phyloP scores from a whole-genome alignment of 2,113 vertebrate species.

The Paraplagusia blochii region DNA sequence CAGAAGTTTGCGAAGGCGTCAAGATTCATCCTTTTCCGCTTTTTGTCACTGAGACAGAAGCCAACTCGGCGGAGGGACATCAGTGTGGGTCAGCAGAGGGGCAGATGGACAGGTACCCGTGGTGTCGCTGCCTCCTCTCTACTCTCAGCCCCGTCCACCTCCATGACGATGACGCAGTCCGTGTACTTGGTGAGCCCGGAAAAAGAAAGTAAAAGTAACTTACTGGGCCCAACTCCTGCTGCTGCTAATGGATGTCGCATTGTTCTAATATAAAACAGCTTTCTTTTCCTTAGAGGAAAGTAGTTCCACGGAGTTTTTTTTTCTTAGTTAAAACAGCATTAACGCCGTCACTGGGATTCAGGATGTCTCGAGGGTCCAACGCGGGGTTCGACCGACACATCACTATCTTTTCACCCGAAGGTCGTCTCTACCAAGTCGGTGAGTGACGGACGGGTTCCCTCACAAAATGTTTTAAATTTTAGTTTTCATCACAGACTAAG shows the following conservation, averaged over 20 bases:
- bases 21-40: slow-evolving; percentile 72
- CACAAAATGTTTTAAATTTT: too few relatives aligned
- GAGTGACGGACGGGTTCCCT: slow-evolving; percentile 24
- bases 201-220: slow-evolving; percentile 71
- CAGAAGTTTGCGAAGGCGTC: slow-evolving; percentile 68
- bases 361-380: slow-evolving; percentile 78
- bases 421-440: slow-evolving; percentile 82
- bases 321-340: too few relatives aligned
- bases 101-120: background rate
- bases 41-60: slow-evolving; percentile 75
- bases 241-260: background rate
- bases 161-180: too few relatives aligned
- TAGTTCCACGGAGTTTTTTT: too few relatives aligned
- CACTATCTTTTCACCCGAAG: slow-evolving; percentile 80
- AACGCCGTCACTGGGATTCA: slow-evolving; percentile 26
- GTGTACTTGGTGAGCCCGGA: slow-evolving; percentile 24
- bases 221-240: background rate
- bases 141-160: background rate
- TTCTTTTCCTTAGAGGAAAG: too few relatives aligned
- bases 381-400: slow-evolving; percentile 81
- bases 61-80: slow-evolving; percentile 74
- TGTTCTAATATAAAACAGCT: too few relatives aligned
- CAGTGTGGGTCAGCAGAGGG: background rate
- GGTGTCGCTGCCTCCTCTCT: slow-evolving; percentile 39
- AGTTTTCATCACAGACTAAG: too few relatives aligned